Evolutionary conservation across 2,113 vertebrate species (phyloP).

Genomic region (Dolichallabes microphthalmus): DNA sequence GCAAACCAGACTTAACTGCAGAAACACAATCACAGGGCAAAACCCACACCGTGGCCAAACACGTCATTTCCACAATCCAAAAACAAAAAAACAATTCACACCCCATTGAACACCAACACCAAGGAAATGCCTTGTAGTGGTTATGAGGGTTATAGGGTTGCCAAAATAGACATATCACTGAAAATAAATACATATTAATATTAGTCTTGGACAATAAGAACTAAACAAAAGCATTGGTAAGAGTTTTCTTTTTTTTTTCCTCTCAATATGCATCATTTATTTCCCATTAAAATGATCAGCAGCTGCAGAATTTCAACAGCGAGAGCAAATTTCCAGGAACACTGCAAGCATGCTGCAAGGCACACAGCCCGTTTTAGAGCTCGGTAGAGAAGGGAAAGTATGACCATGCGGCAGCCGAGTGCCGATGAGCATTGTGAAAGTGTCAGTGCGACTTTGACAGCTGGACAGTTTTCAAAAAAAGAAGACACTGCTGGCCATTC

Average conservation of each 20-base stretch:
- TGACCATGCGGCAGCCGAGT: slow-evolving; percentile 57
- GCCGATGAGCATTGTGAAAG: slow-evolving; percentile 73
- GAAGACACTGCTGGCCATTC: slow-evolving; percentile 66
- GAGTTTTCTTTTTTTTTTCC: background rate
- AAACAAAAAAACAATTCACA: slow-evolving; percentile 47
- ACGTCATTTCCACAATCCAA: slow-evolving; percentile 63
- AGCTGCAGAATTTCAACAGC: slow-evolving; percentile 1
- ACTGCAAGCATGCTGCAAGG: slow-evolving; percentile 13
- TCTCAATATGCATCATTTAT: background rate
- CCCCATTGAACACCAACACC: slow-evolving; percentile 59
- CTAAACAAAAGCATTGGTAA: background rate
- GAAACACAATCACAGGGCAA: slow-evolving; percentile 58
- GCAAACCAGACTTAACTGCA: background rate
- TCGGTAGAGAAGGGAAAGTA: slow-evolving; percentile 51
- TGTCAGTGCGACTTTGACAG: slow-evolving; percentile 80
- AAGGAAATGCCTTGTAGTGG: slow-evolving; percentile 84
- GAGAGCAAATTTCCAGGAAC: background rate
- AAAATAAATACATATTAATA: background rate
- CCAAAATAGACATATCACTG: slow-evolving; percentile 81
- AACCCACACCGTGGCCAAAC: slow-evolving; percentile 66
- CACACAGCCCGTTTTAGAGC: slow-evolving; percentile 42
- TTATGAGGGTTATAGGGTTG: slow-evolving; percentile 93
- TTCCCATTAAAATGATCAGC: background rate
- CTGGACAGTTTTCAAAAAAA: slow-evolving; percentile 78
- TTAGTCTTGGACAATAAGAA: background rate